Evolutionary conservation across 2,797 vertebrate species (phyloP).

Genomic region (Enteromius argenteus): DNA sequence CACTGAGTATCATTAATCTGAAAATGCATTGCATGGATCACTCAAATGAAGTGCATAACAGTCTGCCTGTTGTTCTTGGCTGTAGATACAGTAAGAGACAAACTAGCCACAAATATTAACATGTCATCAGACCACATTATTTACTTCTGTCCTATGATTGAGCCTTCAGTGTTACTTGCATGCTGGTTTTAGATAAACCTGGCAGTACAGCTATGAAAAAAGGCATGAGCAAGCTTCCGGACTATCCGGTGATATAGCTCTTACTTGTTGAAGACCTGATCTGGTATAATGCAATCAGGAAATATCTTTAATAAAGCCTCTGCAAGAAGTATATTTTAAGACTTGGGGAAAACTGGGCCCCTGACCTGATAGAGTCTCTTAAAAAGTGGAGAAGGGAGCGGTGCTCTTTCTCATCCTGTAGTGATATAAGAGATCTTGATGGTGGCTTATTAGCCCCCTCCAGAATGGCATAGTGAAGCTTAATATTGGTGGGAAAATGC

Average conservation of each 20-base stretch:
- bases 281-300: slow-evolving; percentile 67
- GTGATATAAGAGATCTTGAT: slow-evolving; percentile 20
- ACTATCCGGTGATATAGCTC: background rate
- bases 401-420: slow-evolving; percentile 3
- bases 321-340: slow-evolving; percentile 74
- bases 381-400: slow-evolving; percentile 61
- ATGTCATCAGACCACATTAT: slow-evolving; percentile 55
- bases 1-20: background rate
- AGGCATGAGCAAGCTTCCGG: background rate
- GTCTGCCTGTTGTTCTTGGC: background rate
- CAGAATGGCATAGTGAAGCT: slow-evolving; percentile 55
- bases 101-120: slow-evolving; percentile 51
- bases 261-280: slow-evolving; percentile 27
- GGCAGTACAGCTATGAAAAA: background rate
- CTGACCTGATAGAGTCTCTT: slow-evolving; percentile 54
- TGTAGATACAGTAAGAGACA: background rate
- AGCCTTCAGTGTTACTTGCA: slow-evolving; percentile 16
- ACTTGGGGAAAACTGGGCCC: slow-evolving; percentile 54
- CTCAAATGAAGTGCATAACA: slow-evolving; percentile 14
- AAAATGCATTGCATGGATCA: background rate
- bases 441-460: slow-evolving; percentile 35
- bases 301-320: slow-evolving; percentile 62
- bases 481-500: slow-evolving; percentile 59
- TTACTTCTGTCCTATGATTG: slow-evolving; percentile 42
- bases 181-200: background rate